Conservation (phyloP, 1,140 invertebrate species). For the Psix sp. region DNA sequence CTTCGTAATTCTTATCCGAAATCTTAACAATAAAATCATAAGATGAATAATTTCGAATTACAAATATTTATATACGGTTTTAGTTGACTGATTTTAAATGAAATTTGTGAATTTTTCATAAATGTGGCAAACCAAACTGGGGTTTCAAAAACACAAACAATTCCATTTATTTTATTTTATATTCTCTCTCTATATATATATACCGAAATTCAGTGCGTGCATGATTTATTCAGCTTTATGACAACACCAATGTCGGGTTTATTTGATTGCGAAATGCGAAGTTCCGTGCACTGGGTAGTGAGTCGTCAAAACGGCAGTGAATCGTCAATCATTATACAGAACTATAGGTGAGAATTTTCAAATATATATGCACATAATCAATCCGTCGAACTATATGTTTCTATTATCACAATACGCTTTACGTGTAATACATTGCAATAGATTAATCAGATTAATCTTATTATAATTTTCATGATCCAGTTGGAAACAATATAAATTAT, state of each 20-base stretch:
- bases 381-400: conserved; percentile 23
- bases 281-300: conserved; percentile 11
- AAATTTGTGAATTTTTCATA: no score
- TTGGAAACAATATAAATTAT: conserved; percentile 6
- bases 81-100: no score
- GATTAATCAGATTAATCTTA: conserved; percentile 37
- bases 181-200: no score
- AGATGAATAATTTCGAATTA: no score
- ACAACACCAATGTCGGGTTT: conserved; percentile 31
- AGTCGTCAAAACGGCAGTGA: conserved; percentile 41
- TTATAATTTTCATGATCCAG: conserved; percentile 8
- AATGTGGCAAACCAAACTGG: no score
- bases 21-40: no score
- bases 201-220: no score
- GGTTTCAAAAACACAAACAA: no score
- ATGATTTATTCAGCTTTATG: conserved; percentile 39
- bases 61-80: no score
- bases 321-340: conserved; percentile 42
- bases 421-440: conserved; percentile 11
- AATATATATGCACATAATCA: conserved; percentile 49
- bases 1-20: no score
- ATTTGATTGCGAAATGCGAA: conserved; percentile 36
- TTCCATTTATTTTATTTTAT: no score
- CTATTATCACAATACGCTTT: conserved; percentile 10
- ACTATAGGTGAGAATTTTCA: conserved; percentile 48